Evolutionary conservation across 2,113 vertebrate species (phyloP).

Genomic region (Hippolais icterina): DNA sequence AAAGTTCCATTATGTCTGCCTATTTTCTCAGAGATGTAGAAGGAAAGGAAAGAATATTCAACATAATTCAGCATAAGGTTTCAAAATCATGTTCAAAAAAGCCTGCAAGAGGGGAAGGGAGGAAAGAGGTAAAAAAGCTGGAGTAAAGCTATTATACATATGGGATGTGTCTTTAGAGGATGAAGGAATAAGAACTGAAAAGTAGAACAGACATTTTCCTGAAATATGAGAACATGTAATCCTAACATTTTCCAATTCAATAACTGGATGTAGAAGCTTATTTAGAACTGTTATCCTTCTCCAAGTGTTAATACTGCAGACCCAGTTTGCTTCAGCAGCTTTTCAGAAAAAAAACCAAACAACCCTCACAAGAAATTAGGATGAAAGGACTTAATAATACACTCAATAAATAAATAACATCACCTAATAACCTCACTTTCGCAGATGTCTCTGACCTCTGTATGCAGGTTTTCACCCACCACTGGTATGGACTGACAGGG

Average conservation of each 20-base stretch:
- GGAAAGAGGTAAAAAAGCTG: background rate
- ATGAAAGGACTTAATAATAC: background rate
- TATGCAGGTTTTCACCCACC: background rate
- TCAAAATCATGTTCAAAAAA: background rate
- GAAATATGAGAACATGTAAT: background rate
- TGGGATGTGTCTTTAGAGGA: background rate
- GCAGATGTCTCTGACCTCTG: background rate
- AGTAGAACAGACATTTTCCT: background rate
- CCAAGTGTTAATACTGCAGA: background rate
- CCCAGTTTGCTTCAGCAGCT: background rate
- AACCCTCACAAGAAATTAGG: background rate
- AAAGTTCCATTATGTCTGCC: background rate
- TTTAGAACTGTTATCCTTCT: background rate
- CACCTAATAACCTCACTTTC: background rate
- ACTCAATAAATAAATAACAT: background rate
- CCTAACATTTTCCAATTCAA: background rate
- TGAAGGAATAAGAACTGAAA: background rate
- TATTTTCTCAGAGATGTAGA: background rate
- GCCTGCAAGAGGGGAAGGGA: background rate
- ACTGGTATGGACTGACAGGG: background rate
- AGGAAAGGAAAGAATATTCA: background rate
- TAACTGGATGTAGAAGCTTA: background rate
- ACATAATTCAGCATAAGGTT: background rate
- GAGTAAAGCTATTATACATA: background rate
- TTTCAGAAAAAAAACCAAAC: background rate